Base-by-base conservation (phyloP, 2,888 invertebrate species). In the Prenolepis imparis region DNA sequence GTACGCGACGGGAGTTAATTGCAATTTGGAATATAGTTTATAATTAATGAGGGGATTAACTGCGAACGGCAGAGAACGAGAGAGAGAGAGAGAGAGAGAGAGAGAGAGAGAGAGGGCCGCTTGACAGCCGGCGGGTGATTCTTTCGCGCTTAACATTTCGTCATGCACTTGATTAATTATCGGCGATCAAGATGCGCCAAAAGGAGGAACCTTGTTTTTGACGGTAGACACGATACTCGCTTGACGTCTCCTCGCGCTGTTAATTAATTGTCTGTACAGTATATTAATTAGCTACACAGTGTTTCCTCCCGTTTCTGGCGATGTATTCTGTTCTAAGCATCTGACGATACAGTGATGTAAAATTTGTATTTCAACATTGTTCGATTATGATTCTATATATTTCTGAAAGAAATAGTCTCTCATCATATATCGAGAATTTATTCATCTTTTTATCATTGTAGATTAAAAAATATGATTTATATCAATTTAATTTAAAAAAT, bases 1-100 rank as follows among this genome's bases (percentile, higher is more conserved):
- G 41, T 72, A 55, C 83, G 78, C 82, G 81, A 74, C 44, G 32
- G 55, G 39, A 73, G 83, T 85, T 89, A 90, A 89, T 90, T 87
- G 86, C 89, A 66, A 82, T 72, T 59, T 63, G n/a, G 72, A 84
- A 82, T 88, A 82, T 88, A 82, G 86, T 89, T 90, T 86, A 89
- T 88, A 89, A 89, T 88, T 88, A 90, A 90, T 86, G 81, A 63
- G 63, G 21, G 32, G 52, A 67, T 64, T 82, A 63, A 66, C 52
- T n/a, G 55, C 15, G 21, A 32, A 18, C 59, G 59, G n/a, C 8
- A 52, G 52, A 52, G 52, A n/a, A 1, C n/a, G 52, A n/a, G 12
- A 59, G 70, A 59, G 57, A 28, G 59, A 59, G 59, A 72, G 73
- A 32, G 73, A 59, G 59, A 36, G 70, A 21, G 73, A 48, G 48